Conservation (phyloP, 2,888 invertebrate genomes). For the Neoitamus cyanurus region DNA sequence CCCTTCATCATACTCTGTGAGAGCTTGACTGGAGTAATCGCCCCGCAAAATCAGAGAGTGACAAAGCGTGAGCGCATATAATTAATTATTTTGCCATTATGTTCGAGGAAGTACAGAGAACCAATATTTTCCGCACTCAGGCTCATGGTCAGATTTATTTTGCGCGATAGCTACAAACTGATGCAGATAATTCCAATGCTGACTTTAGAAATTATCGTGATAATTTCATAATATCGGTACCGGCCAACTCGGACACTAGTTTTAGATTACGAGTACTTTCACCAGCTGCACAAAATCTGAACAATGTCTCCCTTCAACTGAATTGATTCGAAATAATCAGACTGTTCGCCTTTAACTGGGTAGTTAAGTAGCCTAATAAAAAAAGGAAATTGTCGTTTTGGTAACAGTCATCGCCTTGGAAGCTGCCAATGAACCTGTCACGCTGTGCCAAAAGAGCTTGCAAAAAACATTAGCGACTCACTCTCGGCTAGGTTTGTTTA, state of each 20-base stretch:
- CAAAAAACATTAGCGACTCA: not conserved
- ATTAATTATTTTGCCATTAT: not conserved
- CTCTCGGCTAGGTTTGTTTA: not conserved
- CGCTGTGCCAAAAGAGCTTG: not conserved
- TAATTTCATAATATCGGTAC: not conserved
- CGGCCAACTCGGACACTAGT: not conserved
- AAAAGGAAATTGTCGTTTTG: not conserved
- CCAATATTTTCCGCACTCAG: not conserved
- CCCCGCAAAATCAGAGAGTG: not conserved
- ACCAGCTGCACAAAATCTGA: not conserved
- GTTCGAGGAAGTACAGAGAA: not conserved
- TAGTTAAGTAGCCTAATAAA: not conserved
- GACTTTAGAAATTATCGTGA: not conserved
- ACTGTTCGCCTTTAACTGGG: not conserved
- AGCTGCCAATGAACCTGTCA: conserved; percentile 14
- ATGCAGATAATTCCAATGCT: not conserved
- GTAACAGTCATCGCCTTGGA: not conserved
- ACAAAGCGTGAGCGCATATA: not conserved
- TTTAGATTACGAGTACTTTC: not conserved
- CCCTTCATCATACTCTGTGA: not conserved
- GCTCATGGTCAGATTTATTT: not conserved
- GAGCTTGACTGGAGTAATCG: not conserved
- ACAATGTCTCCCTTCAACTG: not conserved
- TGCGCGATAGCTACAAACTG: not conserved
- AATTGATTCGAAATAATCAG: not conserved